Percentiles rank a stretch among this genome's conserved stretches.
phyloP scores from a whole-genome alignment of 2,888 invertebrate species.

The Melanargia galathea region DNA sequence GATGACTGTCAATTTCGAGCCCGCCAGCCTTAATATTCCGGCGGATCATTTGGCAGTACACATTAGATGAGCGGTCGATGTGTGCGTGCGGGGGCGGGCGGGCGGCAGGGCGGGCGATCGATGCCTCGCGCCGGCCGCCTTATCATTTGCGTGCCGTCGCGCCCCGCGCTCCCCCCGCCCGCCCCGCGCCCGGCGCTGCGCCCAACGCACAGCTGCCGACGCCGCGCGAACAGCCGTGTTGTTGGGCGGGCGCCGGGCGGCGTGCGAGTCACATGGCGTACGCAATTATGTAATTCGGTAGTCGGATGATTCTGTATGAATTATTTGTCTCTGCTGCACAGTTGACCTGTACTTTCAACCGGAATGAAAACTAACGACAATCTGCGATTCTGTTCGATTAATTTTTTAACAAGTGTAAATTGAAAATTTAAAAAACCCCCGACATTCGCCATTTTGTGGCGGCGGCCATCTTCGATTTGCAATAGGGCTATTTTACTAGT shows the following conservation, averaged over 20 bases:
- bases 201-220: constrained; percentile 36
- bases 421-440: no score
- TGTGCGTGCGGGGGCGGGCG: constrained; percentile 59
- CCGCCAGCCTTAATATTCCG: constrained; percentile 59
- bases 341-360: no score
- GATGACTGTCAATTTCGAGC: constrained; percentile 53
- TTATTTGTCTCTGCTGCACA: no score
- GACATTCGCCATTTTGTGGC: no score
- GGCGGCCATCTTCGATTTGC: no score
- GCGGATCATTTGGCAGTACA: constrained; percentile 78
- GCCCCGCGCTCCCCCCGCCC: constrained; percentile 59
- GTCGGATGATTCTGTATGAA: background rate
- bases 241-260: constrained; percentile 36
- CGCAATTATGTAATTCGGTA: constrained; percentile 28
- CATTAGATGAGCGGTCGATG: constrained; percentile 61
- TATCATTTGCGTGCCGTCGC: constrained; percentile 75
- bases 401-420: no score
- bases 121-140: constrained; percentile 69
- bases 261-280: constrained; percentile 45
- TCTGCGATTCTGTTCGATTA: no score
- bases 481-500: no score
- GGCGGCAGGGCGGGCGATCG: constrained; percentile 73
- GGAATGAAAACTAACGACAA: no score
- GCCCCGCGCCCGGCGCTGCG: constrained; percentile 47
- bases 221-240: constrained; percentile 42